Base-by-base conservation (phyloP, 1,140 invertebrate genomes). In the Amyelois transitella region DNA sequence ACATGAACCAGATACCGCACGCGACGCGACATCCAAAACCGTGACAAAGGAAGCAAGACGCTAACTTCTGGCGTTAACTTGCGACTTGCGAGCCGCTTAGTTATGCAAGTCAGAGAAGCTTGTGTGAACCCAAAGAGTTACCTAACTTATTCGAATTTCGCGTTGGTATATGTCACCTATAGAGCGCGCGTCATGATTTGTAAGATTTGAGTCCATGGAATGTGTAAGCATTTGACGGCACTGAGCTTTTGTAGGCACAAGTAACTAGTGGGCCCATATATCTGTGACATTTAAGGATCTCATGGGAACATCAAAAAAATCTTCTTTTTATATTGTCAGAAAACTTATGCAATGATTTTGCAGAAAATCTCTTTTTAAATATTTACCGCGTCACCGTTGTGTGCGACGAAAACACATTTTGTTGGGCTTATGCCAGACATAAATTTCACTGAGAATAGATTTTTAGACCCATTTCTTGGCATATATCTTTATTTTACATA, bases 121-220 rank as follows among this genome's bases (percentile, higher is more conserved):
- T 66, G 53, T 62, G 51, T 64, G 48, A 66, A 62, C 56, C 43
- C 57, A 58, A 58, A 61, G 63, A 73, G 61, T 69, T 58, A 43
- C 50, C 52, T 43, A 60, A 69, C 58, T 72, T 69, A 69, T 65
- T 57, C 69, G 59, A 59, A 64, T 72, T 62, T 69, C 52, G 53
- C 53, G 49, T 24, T 20, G 10, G 32, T 4, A n/a, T 38, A 28
- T 10, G 10, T 28, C 10, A 5, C 25, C 5, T 28, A 6, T 28
- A 28, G 10, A 28, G 5, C 5, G 10, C 25, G 10, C 5, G 25
- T 28, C 10, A 28, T 6, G 10, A 10, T 28, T 28, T 5, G 25
- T 28, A 6, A 28, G n/a, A n/a, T n/a, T 28, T 6, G 10, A 28
- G 10, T 28, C 25, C 5, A 28, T 28, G 10, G 25, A 28, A 28